phyloP scores from a whole-genome alignment of 2,888 invertebrate species.

The Hydroisotoma schaefferi region DNA sequence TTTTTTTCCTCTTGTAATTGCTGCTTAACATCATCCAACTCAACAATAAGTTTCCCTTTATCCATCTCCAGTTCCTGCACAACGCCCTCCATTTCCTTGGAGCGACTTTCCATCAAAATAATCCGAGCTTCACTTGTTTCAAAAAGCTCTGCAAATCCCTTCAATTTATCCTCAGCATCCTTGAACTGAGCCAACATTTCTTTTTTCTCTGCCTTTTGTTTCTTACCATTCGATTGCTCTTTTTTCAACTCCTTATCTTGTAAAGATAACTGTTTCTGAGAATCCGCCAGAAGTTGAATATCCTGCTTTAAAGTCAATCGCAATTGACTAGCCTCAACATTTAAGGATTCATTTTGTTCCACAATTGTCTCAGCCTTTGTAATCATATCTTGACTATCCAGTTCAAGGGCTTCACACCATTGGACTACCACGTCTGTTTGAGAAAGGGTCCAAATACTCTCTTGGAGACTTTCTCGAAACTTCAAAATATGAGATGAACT shows the following conservation, averaged over 20 bases:
- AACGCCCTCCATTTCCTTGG: not conserved
- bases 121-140: not conserved
- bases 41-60: not conserved
- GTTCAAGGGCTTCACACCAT: conserved; percentile 22
- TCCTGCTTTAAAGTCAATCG: no score
- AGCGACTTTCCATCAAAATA: not conserved
- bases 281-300: no score
- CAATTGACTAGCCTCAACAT: not conserved
- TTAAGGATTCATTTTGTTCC: not conserved
- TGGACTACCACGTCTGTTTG: conserved; percentile 23
- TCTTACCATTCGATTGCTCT: not conserved
- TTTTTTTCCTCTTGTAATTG: conserved; percentile 11
- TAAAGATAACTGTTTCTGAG: not conserved
- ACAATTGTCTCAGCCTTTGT: not conserved
- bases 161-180: no score
- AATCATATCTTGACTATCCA: conserved; percentile 15
- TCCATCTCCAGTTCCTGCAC: not conserved
- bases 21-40: conserved; percentile 10
- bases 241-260: not conserved
- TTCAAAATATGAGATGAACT: conserved; percentile 17
- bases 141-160: no score
- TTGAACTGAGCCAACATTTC: not conserved
- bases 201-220: not conserved
- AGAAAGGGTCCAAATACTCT: conserved; percentile 20
- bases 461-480: conserved; percentile 11